Conservation (phyloP, 1,140 invertebrate genomes). For the Drosophila seguyi region DNA sequence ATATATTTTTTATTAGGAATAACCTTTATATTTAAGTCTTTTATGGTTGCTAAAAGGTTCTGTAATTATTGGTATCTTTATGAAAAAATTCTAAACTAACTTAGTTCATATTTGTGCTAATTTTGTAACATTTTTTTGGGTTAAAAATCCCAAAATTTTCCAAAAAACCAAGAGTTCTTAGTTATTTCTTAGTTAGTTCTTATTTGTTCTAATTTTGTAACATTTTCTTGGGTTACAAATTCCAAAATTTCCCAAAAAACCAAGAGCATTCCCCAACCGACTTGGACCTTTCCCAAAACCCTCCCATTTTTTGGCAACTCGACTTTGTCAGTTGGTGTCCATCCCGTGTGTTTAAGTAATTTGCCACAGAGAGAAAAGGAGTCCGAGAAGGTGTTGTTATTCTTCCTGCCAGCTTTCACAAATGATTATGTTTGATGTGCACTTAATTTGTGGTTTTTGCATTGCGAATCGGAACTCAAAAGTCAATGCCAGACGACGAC, state of each 20-base stretch:
- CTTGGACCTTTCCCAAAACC: neutral
- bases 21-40: neutral
- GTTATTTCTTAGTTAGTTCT: too few species aligned
- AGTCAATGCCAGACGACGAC: conserved; percentile 22
- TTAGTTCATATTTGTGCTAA: too few species aligned
- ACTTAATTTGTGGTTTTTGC: conserved; percentile 77
- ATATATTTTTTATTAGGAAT: neutral
- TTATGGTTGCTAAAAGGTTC: too few species aligned
- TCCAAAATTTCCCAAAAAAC: accelerated
- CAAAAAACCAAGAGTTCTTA: neutral
- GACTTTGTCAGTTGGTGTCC: conserved; percentile 16
- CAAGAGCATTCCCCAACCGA: conserved; percentile 14
- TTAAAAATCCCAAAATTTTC: neutral
- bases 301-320: conserved; percentile 15
- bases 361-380: conserved; percentile 53
- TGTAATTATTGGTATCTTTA: neutral
- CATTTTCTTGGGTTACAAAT: too few species aligned
- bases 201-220: too few species aligned
- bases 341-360: conserved; percentile 74
- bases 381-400: conserved; percentile 69
- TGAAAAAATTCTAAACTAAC: too few species aligned
- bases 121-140: too few species aligned
- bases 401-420: conserved; percentile 74
- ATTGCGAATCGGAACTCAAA: conserved; percentile 35
- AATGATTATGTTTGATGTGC: conserved; percentile 83